phyloP scores from a whole-genome alignment of 2,113 vertebrate genomes.

The Electrona antarctica region DNA sequence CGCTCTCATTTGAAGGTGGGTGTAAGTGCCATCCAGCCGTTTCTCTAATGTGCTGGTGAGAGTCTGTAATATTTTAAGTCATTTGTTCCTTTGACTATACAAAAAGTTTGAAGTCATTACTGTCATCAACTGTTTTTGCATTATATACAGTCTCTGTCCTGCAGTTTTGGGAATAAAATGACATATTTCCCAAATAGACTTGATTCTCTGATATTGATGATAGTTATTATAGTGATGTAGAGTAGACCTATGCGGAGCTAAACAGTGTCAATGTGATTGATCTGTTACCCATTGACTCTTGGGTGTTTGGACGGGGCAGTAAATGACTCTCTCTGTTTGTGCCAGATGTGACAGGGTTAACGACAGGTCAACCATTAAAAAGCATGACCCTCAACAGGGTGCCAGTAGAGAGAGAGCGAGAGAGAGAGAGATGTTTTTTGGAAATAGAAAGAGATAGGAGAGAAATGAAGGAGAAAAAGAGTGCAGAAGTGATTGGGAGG shows the following conservation, averaged over 20 bases:
- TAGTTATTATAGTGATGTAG: background rate
- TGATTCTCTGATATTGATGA: background rate
- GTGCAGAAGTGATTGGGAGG: background rate
- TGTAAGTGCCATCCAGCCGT: no score
- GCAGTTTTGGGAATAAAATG: background rate
- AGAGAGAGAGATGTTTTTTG: background rate
- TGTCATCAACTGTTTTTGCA: no score
- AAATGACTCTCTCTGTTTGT: conserved; percentile 62
- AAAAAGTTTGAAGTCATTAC: no score
- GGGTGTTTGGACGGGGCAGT: conserved; percentile 59
- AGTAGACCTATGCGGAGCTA: conserved; percentile 2
- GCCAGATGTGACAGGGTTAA: conserved; percentile 72
- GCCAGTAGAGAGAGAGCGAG: background rate
- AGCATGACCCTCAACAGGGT: conserved; percentile 35
- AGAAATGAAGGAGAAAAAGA: no score
- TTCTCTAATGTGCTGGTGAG: no score
- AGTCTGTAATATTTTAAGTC: no score
- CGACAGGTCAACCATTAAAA: conserved; percentile 62
- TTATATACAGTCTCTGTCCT: no score
- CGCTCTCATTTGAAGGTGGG: no score
- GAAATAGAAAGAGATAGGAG: background rate
- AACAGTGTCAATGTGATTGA: conserved; percentile 28
- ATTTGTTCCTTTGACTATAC: no score
- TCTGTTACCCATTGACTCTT: conserved; percentile 40
- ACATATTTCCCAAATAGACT: background rate